phyloP scores from a whole-genome alignment of 2,888 invertebrate genomes.

The Oxycera nigricornis region DNA sequence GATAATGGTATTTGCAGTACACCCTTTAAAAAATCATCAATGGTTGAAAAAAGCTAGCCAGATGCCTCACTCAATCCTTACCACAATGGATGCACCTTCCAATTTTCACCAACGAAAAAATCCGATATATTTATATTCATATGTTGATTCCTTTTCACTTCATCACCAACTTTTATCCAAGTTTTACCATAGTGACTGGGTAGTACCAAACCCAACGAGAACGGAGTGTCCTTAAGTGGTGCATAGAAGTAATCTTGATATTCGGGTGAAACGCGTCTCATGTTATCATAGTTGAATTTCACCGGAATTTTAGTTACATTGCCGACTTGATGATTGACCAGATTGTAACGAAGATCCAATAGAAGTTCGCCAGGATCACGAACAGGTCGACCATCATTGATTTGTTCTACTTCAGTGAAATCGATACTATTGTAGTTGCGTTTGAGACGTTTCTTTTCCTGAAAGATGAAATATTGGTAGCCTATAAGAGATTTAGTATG shows the following conservation, averaged over 20 bases:
- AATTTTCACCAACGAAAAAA: slow-evolving; percentile 76
- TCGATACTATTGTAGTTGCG: slow-evolving; percentile 97
- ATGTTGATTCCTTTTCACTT: slow-evolving; percentile 72
- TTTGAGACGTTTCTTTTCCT: slow-evolving; percentile 74
- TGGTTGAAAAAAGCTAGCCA: background rate
- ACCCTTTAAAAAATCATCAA: slow-evolving; percentile 66
- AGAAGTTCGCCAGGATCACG: slow-evolving; percentile 70
- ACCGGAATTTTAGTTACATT: slow-evolving; percentile 73
- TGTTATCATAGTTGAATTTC: slow-evolving; percentile 83
- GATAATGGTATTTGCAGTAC: slow-evolving; percentile 86
- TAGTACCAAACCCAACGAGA: slow-evolving; percentile 83
- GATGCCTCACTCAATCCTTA: slow-evolving; percentile 54
- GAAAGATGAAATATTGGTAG: slow-evolving; percentile 46
- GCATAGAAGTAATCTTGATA: slow-evolving; percentile 84
- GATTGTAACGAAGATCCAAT: slow-evolving; percentile 66
- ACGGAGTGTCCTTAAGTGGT: slow-evolving; percentile 83
- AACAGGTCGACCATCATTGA: slow-evolving; percentile 72
- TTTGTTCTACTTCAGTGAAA: slow-evolving; percentile 91
- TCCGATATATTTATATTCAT: slow-evolving; percentile 74
- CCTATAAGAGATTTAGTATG: background rate
- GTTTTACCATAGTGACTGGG: slow-evolving; percentile 76
- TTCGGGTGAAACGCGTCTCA: slow-evolving; percentile 82
- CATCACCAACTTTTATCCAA: slow-evolving; percentile 74
- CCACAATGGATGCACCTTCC: slow-evolving; percentile 88
- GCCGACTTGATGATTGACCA: slow-evolving; percentile 75